Evolutionary conservation across 2,888 invertebrate genomes (phyloP), one percentile per base, ranked within the genome.

Genomic region (Spialia ferax): DNA sequence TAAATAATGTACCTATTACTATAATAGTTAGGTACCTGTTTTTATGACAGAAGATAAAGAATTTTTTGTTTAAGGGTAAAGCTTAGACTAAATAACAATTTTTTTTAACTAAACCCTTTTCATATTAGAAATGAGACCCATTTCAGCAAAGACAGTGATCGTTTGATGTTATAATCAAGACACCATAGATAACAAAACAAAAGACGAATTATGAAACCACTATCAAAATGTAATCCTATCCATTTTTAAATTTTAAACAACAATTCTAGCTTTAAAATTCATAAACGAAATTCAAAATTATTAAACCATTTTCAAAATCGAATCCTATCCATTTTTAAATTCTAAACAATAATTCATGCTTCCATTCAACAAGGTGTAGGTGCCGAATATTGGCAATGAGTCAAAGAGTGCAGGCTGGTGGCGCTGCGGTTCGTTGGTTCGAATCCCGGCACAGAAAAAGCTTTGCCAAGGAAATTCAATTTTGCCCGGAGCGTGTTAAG

Each of bases 361-460:
- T 48, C 3, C 20, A 48, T 48, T 48, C 45, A 45, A 45, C 20
- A 22, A 48, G 32, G 45, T 35, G 38, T 54, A 48, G n/a, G n/a
- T n/a, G n/a, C 32, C 52, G 42, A 54, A 66, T 29, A 66, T 60
- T 66, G 60, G 66, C 60, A 66, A 42, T 2, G 60, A 60, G 60
- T 66, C 66, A 66, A 66, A 66, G 66, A 26, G 38, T 38, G 11
- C 38, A 56, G 54, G 63, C 29, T 38, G 52, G 52, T 23, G 23
- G 20, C 29, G 60, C 18, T 60, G 60, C 66, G 66, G 66, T 60
- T 66, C 66, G 66, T 66, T 66, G 66, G 66, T 66, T 66, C 60
- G 66, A 66, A 29, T 66, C 66, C 54, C 66, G 29, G 54, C 54
- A 26, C 35, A 62, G 23, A 38, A 66, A 66, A 60, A 60, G 26